Base-by-base conservation (phyloP, 1,140 invertebrate species). In the Copidosoma floridanum region DNA sequence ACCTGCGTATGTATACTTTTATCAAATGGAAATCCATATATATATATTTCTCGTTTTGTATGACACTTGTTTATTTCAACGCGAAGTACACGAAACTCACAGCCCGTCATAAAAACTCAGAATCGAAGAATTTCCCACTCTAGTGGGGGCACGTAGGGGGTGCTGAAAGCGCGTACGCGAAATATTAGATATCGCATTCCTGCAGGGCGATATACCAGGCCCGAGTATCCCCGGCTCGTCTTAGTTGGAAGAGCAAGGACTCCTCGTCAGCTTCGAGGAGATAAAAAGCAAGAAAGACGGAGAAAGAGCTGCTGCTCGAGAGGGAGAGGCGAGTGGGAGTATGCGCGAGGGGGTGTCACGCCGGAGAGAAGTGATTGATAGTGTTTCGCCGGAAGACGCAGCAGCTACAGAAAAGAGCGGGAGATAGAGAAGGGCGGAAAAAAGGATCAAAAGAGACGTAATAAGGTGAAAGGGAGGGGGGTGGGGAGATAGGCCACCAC, bases 291-390 rank as follows among this genome's bases (percentile, higher is more conserved):
- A 57, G 63, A 56, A 67, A 66, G 57, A 66, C 63, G 57, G 56
- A 64, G 62, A 63, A 48, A 60, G 21, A 12, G 29, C 12, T 12
- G 6, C 29, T 6, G 29, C 29, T 32, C 12, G 29, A 2, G 24
- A 37, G 5, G 40, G 41, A 24, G 48, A 10, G 16, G 14, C 20
- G 61, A 57, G 61, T 57, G 65, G 40, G 60, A 37, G 55, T 14
- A 14, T 16, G 23, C 2, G 21, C 18, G 73, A 77, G 73, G 71
- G 74, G 73, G 71, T 76, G 75, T 77, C 77, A 76, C 68, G 76
- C 73, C 68, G 71, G 71, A 72, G 74, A 77, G 76, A 72, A 78
- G 77, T 79, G 78, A 80, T 80, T 81, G 77, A 81, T 80, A 65
- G 74, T 81, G 71, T 79, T 80, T 76, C 71, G 71, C 71, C 74